Conservation (phyloP, 2,113 vertebrate species). For the Gyps fulvus region DNA sequence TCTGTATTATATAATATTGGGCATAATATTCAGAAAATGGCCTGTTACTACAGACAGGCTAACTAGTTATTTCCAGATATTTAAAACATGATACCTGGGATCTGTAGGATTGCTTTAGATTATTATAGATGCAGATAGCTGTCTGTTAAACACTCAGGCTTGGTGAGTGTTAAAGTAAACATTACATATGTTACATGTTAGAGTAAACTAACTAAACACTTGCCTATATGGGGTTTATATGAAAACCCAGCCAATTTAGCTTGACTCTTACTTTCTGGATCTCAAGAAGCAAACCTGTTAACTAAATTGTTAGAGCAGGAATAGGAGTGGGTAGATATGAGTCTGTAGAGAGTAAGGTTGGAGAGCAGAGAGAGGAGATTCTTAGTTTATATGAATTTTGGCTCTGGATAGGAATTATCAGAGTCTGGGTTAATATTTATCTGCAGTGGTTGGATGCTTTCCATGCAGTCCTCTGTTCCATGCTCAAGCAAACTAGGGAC, state of each 20-base stretch:
- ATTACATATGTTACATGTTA: background rate
- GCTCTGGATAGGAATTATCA: background rate
- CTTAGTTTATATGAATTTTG: background rate
- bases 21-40: background rate
- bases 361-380: background rate
- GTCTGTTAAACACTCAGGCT: background rate
- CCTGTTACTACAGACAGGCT: background rate
- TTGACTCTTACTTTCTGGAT: background rate
- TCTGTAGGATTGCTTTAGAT: background rate
- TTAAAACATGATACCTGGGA: background rate
- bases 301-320: background rate
- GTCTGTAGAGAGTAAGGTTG: background rate
- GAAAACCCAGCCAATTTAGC: background rate
- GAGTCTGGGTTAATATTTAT: background rate
- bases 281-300: background rate
- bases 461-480: background rate
- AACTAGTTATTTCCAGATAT: slow-evolving; percentile 1
- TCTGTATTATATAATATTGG: background rate
- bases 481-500: background rate
- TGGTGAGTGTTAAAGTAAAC: background rate
- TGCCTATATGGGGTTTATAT: background rate
- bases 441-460: background rate
- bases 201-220: background rate
- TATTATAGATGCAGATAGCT: background rate
- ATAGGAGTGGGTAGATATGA: background rate